Evolutionary conservation across 2,797 vertebrate species (phyloP).

Genomic region (Craterocephalus amniculus): DNA sequence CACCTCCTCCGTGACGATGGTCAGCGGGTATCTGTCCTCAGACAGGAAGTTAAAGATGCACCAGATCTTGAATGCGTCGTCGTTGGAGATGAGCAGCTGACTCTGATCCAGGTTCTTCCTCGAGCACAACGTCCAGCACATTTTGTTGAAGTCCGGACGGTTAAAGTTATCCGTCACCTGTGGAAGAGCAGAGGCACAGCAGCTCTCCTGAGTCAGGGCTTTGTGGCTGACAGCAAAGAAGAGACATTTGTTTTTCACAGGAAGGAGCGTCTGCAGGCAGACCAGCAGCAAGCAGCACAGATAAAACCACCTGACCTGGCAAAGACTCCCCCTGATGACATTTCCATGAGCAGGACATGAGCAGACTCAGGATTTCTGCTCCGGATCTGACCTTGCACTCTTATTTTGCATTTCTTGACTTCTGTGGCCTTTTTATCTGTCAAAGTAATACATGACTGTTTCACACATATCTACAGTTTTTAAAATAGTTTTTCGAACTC

Average conservation of each 20-base stretch:
- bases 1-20: constrained; percentile 95
- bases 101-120: constrained; percentile 91
- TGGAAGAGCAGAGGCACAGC: constrained; percentile 9
- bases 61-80: constrained; percentile 97
- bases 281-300: not conserved
- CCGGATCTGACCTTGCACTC: not conserved
- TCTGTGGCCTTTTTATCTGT: not conserved
- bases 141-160: constrained; percentile 93
- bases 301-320: not conserved
- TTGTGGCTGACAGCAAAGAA: not conserved
- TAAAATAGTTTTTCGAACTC: too few relatives aligned
- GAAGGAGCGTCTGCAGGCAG: not conserved
- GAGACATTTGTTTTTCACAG: constrained; percentile 2
- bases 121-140: constrained; percentile 96
- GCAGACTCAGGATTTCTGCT: not conserved
- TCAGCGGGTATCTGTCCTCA: constrained; percentile 93
- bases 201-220: constrained; percentile 34
- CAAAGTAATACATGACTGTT: not conserved
- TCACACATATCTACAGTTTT: not conserved
- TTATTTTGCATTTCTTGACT: not conserved
- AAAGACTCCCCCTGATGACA: not conserved
- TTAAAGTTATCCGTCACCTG: constrained; percentile 94
- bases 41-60: constrained; percentile 98
- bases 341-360: not conserved
- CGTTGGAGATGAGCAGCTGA: constrained; percentile 87